Evolutionary conservation across 2,888 invertebrate genomes (phyloP).

Genomic region (Amphipoea lucens): DNA sequence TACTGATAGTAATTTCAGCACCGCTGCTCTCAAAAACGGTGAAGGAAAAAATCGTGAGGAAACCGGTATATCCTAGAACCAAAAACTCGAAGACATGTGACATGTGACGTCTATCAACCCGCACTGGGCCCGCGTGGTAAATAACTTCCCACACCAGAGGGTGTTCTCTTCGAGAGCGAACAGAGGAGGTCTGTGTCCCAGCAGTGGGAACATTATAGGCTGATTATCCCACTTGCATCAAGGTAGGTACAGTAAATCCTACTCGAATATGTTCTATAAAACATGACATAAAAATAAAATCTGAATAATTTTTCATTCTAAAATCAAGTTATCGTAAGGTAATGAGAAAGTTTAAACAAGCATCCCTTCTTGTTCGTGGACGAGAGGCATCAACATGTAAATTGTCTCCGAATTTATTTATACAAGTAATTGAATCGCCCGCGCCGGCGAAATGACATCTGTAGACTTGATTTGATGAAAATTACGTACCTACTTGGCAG

Average conservation of each 20-base stretch:
- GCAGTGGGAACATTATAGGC: not conserved
- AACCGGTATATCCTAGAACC: not conserved
- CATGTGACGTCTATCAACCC: not conserved
- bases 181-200: not conserved
- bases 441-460: slow-evolving; percentile 80
- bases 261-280: slow-evolving; percentile 21
- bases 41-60: not conserved
- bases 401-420: slow-evolving; percentile 84
- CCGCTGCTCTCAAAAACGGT: not conserved
- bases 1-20: not conserved
- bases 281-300: slow-evolving; percentile 43
- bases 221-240: not conserved
- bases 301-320: slow-evolving; percentile 60
- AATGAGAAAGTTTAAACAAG: slow-evolving; percentile 80
- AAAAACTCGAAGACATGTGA: not conserved
- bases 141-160: not conserved
- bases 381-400: slow-evolving; percentile 84
- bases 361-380: slow-evolving; percentile 67
- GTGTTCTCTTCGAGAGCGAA: not conserved
- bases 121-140: not conserved
- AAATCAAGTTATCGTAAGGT: slow-evolving; percentile 46
- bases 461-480: slow-evolving; percentile 84
- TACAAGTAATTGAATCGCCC: slow-evolving; percentile 87
- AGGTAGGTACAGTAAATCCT: not conserved
- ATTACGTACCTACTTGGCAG: slow-evolving; percentile 70